phyloP scores from a whole-genome alignment of 2,113 vertebrate genomes.

The Ptilonorhynchus violaceus region DNA sequence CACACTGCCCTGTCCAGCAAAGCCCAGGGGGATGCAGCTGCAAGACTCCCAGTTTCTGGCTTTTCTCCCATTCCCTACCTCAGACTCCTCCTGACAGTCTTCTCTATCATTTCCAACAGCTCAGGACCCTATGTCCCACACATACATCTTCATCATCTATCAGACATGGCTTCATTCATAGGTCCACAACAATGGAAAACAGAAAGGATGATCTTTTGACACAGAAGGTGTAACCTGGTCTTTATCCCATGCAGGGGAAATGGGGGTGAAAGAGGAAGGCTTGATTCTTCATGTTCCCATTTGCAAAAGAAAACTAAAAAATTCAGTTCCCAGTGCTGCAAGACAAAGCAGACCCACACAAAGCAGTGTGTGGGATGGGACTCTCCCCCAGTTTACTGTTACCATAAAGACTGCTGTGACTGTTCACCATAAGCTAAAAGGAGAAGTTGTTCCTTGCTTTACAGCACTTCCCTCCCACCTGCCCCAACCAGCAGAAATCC shows the following conservation, averaged over 20 bases:
- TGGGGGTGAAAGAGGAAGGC: neutral
- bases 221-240: neutral
- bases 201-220: neutral
- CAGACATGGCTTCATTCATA: neutral
- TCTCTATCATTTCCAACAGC: neutral
- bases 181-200: neutral
- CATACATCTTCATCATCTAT: neutral
- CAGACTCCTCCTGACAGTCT: neutral
- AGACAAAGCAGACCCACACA: neutral
- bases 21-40: neutral
- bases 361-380: neutral
- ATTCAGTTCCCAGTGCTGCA: neutral
- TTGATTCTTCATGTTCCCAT: neutral
- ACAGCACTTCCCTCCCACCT: neutral
- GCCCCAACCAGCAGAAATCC: neutral
- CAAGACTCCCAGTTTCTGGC: neutral
- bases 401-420: neutral
- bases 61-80: neutral
- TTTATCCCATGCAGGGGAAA: neutral
- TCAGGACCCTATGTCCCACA: neutral
- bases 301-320: neutral
- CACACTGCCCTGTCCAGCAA: neutral
- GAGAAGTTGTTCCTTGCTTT: neutral
- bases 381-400: neutral
- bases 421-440: neutral